These are phyloP conservation scores for Myotis brandtii DNA, from an alignment of 2,113 vertebrate species.

Conservation along the genomic window DNA sequence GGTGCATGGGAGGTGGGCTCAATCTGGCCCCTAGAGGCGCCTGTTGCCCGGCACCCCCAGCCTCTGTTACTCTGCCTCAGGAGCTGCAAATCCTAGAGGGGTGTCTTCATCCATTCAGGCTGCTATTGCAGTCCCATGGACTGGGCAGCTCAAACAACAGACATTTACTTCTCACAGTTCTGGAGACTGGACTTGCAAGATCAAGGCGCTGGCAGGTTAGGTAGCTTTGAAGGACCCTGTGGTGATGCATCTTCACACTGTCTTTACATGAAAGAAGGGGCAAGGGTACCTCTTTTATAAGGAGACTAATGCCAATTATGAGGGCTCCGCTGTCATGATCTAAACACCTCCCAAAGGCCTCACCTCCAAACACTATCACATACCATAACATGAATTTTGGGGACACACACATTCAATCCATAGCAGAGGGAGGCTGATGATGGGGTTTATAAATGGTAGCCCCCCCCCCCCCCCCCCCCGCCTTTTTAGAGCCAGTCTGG, in stretches of 20 bases:
- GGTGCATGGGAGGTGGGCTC: neutral
- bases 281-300: neutral
- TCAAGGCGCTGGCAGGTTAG: neutral
- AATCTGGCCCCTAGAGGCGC: neutral
- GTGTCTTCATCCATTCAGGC: neutral
- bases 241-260: neutral
- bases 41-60: neutral
- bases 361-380: neutral
- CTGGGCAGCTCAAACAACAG: neutral
- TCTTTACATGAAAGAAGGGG: neutral
- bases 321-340: neutral
- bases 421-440: neutral
- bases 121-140: neutral
- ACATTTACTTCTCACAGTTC: neutral
- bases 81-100: neutral
- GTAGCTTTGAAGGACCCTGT: neutral
- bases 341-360: neutral
- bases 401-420: neutral
- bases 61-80: accelerated
- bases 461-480: too few relatives aligned
- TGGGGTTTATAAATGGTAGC: neutral
- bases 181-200: neutral
- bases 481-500: neutral
- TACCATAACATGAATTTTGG: neutral
- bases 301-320: neutral